Conservation (phyloP, 2,888 invertebrate species). For the Euzetes globulus region DNA sequence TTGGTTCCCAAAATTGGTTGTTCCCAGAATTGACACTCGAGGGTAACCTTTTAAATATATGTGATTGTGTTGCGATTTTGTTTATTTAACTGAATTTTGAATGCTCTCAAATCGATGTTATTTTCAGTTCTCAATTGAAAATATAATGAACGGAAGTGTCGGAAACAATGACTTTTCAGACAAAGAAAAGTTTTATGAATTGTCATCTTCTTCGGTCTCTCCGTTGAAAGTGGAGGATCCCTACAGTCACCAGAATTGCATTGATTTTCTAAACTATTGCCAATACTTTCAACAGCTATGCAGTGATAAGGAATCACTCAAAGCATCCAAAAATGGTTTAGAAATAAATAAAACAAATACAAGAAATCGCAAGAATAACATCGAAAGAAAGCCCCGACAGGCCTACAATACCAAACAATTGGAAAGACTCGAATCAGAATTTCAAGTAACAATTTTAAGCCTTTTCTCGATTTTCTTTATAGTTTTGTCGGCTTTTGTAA, state of each 20-base stretch:
- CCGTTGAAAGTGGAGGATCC: background rate
- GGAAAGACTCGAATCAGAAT: conserved; percentile 82
- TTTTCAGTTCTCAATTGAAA: conserved; percentile 33
- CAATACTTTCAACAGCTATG: conserved; percentile 19
- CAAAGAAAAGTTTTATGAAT: background rate
- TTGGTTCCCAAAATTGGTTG: too few species aligned
- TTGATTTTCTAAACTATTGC: conserved; percentile 24
- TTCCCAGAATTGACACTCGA: too few species aligned
- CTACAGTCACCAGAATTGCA: conserved; percentile 1
- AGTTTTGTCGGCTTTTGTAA: background rate
- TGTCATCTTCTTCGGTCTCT: background rate
- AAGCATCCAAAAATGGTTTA: background rate
- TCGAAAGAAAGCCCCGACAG: conserved; percentile 89
- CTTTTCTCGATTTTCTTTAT: background rate
- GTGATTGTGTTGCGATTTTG: too few species aligned
- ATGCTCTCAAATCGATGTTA: background rate
- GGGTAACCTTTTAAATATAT: too few species aligned
- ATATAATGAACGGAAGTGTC: conserved; percentile 32
- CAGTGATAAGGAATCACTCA: background rate
- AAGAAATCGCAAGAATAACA: conserved; percentile 63
- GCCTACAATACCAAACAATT: conserved; percentile 92
- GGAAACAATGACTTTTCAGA: conserved; percentile 17
- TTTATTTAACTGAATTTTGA: background rate
- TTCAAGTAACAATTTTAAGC: conserved; percentile 57
- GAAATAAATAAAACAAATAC: conserved; percentile 47